Evolutionary conservation across 1,140 invertebrate genomes (phyloP).

Genomic region (Drosophila guanche): DNA sequence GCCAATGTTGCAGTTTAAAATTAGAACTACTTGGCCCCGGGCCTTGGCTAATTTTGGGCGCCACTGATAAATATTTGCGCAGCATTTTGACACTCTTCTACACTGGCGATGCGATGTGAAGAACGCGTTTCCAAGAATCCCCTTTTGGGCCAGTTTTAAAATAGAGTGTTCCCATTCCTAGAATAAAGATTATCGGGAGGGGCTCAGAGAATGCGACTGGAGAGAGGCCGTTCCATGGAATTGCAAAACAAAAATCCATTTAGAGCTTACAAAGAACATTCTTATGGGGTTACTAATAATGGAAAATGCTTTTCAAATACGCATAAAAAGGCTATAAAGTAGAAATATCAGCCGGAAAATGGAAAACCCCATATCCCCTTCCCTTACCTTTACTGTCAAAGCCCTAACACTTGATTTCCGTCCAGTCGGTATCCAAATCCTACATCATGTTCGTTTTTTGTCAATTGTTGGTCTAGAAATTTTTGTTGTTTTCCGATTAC

Average conservation of each 20-base stretch:
- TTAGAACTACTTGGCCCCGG: conserved; percentile 44
- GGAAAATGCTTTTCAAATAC: too few relatives aligned
- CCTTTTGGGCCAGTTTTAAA: background rate
- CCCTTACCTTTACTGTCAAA: conserved; percentile 10
- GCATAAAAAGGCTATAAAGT: too few relatives aligned
- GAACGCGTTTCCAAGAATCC: conserved; percentile 28
- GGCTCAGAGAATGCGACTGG: background rate
- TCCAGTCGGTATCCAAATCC: conserved; percentile 54
- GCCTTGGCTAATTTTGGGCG: conserved; percentile 38
- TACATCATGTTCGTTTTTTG: conserved; percentile 73
- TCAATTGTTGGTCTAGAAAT: conserved; percentile 67
- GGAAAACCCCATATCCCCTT: conserved; percentile 3
- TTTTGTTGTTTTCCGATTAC: conserved; percentile 61
- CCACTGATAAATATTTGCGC: conserved; percentile 60
- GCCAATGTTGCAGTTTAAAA: conserved; percentile 64
- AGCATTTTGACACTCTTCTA: conserved; percentile 43
- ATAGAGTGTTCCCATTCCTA: conserved; percentile 4
- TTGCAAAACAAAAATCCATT: too few relatives aligned
- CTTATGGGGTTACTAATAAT: too few relatives aligned
- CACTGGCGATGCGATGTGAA: conserved; percentile 3
- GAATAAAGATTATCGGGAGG: conserved; percentile 3
- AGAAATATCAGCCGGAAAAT: too few relatives aligned
- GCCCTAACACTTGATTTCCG: conserved; percentile 15
- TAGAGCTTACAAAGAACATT: too few relatives aligned
- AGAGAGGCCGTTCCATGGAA: too few relatives aligned